Base-by-base conservation (phyloP, 2,113 vertebrate species). In the Peromyscus californicus region DNA sequence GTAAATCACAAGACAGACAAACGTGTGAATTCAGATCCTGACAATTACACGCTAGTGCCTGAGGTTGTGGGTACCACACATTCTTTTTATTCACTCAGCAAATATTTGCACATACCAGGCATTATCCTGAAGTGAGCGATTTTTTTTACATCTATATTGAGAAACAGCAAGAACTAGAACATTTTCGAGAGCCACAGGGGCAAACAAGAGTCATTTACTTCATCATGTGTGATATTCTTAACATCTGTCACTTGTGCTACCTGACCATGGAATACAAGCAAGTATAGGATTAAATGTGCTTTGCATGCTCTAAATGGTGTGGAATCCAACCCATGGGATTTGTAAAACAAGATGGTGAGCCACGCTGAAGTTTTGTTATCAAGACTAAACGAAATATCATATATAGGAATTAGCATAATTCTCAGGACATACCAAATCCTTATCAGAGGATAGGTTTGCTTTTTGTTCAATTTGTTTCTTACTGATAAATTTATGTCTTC, bases 1-100 rank as follows among this genome's bases (percentile, higher is more conserved):
- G 54, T 78, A 91, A 82, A 88, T 59, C 67, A 86, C 59, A 92
- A 45, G 75, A 70, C 22, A 70, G 61, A 86, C 3, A 69, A n/a
- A 92, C n/a, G 59, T 91, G 67, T 95, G 67, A 89, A 63, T 83
- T 82, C 48, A 95, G 54, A 89, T 17, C 45, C 36, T 87, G 91
- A 33, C 36, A 92, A 72, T 67, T 39, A 39, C 16, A 54, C 13
- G 1, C 65, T 83, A 39, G 1, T 78, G 72, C 36, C 59, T 78
- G 63, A 15, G 65, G 72, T 59, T 63, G 1, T 78, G 48, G 36
- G 21, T 45, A n/a, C 63, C 84, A 5, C 48, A 76, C 54, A 33
- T 80, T 95, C 11, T 33, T 51, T 80, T 80, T 31, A 42, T 78
- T 91, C 39, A 82, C 24, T 83, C 2, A 39, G 72, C 33, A 86